A percentile compares a stretch with the other conserved stretches of the same genome.
Conservation (phyloP, 2,888 invertebrate genomes). For the Ochlodes sylvanus region DNA sequence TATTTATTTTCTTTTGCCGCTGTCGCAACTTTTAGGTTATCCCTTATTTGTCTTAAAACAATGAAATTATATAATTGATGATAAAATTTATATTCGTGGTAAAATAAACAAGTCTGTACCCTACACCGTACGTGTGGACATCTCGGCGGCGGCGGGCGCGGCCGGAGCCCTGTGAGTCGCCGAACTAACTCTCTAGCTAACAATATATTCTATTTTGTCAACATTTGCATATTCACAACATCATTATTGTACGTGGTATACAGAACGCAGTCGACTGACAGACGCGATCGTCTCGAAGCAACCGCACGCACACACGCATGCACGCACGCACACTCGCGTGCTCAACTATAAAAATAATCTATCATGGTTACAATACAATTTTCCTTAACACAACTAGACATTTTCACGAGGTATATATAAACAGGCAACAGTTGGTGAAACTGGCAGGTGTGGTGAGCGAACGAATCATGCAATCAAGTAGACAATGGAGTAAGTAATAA, state of each 20-base stretch:
- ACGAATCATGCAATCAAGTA: neutral
- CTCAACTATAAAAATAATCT: constrained; percentile 18
- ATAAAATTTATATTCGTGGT: no score
- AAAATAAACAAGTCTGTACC: no score
- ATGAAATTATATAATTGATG: no score
- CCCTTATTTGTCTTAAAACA: no score
- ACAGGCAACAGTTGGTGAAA: constrained; percentile 9
- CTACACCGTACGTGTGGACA: neutral
- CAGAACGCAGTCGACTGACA: neutral
- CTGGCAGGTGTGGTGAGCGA: neutral
- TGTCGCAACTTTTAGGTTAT: no score
- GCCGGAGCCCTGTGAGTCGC: neutral
- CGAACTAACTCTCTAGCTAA: constrained; percentile 13
- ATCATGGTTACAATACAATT: constrained; percentile 6
- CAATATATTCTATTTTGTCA: constrained; percentile 21
- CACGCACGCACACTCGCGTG: constrained; percentile 18
- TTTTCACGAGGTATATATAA: constrained; percentile 14
- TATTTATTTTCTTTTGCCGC: neutral
- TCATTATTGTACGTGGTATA: constrained; percentile 25
- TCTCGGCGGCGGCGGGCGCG: neutral
- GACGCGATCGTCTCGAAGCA: constrained; percentile 15
- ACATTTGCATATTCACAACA: constrained; percentile 34
- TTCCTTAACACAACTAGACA: neutral
- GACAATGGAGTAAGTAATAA: neutral
- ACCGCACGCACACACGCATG: constrained; percentile 16